Conservation (phyloP, 2,888 invertebrate genomes). For the Trachelus iudaicus region DNA sequence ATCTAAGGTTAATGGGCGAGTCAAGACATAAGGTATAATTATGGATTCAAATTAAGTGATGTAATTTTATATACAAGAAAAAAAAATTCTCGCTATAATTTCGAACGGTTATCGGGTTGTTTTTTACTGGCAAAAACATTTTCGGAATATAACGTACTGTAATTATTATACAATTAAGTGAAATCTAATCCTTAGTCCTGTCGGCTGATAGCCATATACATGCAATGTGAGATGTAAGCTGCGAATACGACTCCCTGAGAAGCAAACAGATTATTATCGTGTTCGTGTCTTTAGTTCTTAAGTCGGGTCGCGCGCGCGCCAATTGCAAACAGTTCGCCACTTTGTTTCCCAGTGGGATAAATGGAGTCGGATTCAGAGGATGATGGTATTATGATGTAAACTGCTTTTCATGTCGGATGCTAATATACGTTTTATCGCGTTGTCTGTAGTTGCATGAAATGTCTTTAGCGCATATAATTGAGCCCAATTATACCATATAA, state of each 20-base stretch:
- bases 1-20: not conserved
- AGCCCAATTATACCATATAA: not conserved
- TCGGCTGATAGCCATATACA: conserved; percentile 4
- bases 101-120: not conserved
- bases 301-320: not conserved
- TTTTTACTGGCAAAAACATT: conserved; percentile 1
- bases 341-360: not conserved
- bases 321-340: not conserved
- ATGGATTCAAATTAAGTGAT: not conserved
- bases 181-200: conserved; percentile 14
- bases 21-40: not conserved
- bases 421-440: not conserved
- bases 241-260: conserved; percentile 15
- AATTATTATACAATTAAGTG: conserved; percentile 18
- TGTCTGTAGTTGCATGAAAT: not conserved
- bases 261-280: not conserved
- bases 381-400: not conserved
- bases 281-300: not conserved
- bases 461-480: not conserved
- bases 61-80: not conserved
- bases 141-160: not conserved
- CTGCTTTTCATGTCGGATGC: not conserved
- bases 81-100: not conserved
- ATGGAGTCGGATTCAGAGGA: not conserved
- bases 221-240: not conserved